These are phyloP conservation scores for Eulimnadia texana DNA, from an alignment of 1,140 invertebrate species.

Conservation along the genomic window DNA sequence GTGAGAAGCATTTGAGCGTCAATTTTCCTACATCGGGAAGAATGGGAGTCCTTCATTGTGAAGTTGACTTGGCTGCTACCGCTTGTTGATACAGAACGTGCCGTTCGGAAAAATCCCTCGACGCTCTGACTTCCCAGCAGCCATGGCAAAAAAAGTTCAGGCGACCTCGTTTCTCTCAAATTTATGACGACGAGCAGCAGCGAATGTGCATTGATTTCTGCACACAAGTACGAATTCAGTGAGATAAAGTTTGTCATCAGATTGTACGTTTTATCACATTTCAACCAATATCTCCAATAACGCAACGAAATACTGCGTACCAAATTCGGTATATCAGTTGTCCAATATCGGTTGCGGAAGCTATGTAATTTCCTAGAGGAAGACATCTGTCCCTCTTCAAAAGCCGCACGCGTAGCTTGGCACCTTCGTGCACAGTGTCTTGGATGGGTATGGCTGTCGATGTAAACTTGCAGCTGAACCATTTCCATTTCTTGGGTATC, in stretches of 20 bases:
- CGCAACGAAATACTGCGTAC: not conserved
- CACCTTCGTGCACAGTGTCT: not conserved
- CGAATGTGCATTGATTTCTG: slow-evolving; percentile 3
- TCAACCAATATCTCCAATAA: not conserved
- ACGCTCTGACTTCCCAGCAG: not conserved
- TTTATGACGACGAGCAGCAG: not conserved
- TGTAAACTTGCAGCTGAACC: not conserved
- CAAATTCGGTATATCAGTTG: not conserved
- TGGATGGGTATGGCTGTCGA: not conserved
- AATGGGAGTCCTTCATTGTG: not conserved
- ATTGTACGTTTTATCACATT: not conserved
- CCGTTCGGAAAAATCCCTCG: not conserved
- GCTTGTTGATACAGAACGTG: not conserved
- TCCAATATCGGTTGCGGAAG: not conserved
- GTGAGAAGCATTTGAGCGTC: not conserved
- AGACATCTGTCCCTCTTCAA: not conserved
- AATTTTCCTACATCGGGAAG: not conserved
- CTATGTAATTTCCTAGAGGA: not conserved
- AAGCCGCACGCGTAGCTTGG: not conserved
- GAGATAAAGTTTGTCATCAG: not conserved
- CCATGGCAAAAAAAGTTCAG: not conserved
- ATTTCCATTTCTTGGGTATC: not conserved
- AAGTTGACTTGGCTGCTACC: not conserved
- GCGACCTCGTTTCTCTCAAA: not conserved
- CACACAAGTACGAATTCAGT: not conserved